Evolutionary conservation across 2,113 vertebrate species (phyloP), one percentile per base, ranked within the genome.

Genomic region (Conger conger): DNA sequence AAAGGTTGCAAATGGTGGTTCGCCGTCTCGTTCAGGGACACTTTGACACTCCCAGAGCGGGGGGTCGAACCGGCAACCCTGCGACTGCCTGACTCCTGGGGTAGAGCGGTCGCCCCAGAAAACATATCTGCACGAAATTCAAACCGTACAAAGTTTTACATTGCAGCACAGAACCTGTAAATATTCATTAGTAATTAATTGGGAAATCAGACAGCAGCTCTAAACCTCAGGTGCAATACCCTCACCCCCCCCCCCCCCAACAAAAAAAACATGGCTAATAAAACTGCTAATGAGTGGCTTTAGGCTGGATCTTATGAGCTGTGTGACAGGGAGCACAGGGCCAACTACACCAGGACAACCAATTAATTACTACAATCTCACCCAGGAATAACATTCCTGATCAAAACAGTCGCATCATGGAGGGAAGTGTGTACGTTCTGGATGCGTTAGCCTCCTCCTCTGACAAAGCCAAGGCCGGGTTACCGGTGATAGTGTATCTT

Each of bases 241-340:
- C 57, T 20, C 57, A 2, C 20, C 23, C 57, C 57, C 57, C 57
- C 4, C 1, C 8, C 20, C 57, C 57, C 57, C 11, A 2, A 23
- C 20, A 63, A 63, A 18, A 89, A 91, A 90, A 90, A 87, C 92
- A 89, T 89, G 88, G 87, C 9, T 92, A 93, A 92, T 95, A 92
- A 89, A 93, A 93, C 87, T 92, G 93, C 93, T 92, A 95, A 93
- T 94, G 42, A 53, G 27, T 33, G 50, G 17, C 40, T 36, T 20
- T 8, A 45, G 23, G 80, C 16, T 30, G 27, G n/a, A 30, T n/a
- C 42, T 30, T 81, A 81, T 54, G 30, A 81, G 35, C 54, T 2
- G 15, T n/a, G 16, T 53, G 80, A 53, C 42, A 53, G 40, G 50
- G 7, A 45, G 23, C 78, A 79, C 23, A 23, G 38, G 8, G 36